Percentiles rank a stretch among this genome's conserved stretches.
Conservation (phyloP, 2,113 vertebrate species). For the cat (Felis catus) region F.catus_Fca126_mat1.0 CM031428.1:57501001-57501500, state of each 20-base stretch:
- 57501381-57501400: constrained; percentile 98
- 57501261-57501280: constrained; percentile 96
- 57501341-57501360: constrained; percentile 96
- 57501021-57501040: background rate
- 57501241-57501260: constrained; percentile 99
- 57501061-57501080: background rate
- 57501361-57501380: constrained; percentile 98
- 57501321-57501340: constrained; percentile 98
- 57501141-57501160: constrained; percentile 61
- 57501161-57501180: constrained; percentile 98
- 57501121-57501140: background rate
- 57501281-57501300: constrained; percentile 97
- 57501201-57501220: constrained; percentile 99
- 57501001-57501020: background rate
- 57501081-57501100: background rate
- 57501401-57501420: constrained; percentile 66
- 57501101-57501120: constrained; percentile 49
- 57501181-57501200: constrained; percentile 99
- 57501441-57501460: fast-evolving
- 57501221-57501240: constrained; percentile 97
- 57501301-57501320: constrained; percentile 98
- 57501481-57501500: constrained; percentile 95
- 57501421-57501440: background rate
- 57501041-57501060: background rate
- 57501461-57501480: constrained; percentile 14